Conservation (phyloP, 2,888 invertebrate genomes). For the Andrena bicolor region DNA sequence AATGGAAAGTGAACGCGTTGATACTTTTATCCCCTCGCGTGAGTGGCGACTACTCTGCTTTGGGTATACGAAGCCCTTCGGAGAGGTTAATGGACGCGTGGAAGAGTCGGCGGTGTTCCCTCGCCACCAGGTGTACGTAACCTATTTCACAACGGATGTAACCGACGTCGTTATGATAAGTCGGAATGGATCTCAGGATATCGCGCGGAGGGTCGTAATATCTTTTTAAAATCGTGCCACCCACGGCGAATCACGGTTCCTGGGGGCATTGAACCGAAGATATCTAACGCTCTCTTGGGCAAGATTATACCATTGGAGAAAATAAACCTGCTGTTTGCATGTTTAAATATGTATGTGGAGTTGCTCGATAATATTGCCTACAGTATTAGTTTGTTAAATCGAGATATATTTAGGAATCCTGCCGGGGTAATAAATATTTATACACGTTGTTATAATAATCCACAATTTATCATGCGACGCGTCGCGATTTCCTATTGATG, state of each 20-base stretch:
- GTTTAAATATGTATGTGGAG: slow-evolving; percentile 22
- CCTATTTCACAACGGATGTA: slow-evolving; percentile 6
- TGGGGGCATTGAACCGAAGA: not conserved
- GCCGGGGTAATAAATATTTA: not conserved
- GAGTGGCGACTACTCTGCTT: no score
- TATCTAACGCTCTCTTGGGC: slow-evolving; percentile 19
- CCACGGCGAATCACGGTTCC: slow-evolving; percentile 13
- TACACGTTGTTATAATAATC: not conserved
- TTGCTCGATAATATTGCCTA: slow-evolving; percentile 4
- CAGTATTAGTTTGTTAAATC: not conserved
- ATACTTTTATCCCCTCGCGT: not conserved
- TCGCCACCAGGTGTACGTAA: slow-evolving; percentile 3
- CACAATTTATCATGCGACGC: not conserved
- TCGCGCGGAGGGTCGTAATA: slow-evolving; percentile 38
- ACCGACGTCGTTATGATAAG: slow-evolving; percentile 48
- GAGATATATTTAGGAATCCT: not conserved
- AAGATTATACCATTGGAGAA: not conserved
- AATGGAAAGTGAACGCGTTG: no score
- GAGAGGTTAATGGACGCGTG: not conserved
- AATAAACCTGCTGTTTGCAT: not conserved
- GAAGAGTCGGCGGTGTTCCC: not conserved
- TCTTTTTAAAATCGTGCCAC: slow-evolving; percentile 46
- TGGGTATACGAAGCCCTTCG: no score
- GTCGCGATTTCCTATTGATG: no score
- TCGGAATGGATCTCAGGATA: slow-evolving; percentile 41